Base-by-base conservation (phyloP, 2,113 vertebrate species). In the Tretioscincus oriximinensis region DNA sequence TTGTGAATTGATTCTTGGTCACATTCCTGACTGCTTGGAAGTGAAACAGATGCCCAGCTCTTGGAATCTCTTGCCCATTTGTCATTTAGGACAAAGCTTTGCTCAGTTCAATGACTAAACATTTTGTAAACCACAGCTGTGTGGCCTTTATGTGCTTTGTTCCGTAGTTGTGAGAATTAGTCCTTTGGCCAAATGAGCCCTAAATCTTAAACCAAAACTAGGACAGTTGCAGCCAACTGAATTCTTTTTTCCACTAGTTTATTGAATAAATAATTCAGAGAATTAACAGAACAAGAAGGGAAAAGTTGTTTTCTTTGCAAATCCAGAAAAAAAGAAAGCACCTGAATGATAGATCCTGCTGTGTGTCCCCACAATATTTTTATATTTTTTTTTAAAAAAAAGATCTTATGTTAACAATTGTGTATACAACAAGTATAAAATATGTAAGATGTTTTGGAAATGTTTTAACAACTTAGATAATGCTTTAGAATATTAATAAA, bases 291-390 rank as follows among this genome's bases (percentile, higher is more conserved):
- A 68, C 5, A 65, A 1, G 4, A 21, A 7, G 11, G 73, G 31
- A 31, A 26, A 31, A n/a, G 31, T 58, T 35, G 3, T n/a, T 16
- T 47, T 76, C 26, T 35, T 73, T 65, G 22, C 0, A 71, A 65
- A 73, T 78, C 60, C 45, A 85, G 75, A 66, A 58, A 31, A 67
- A 81, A 81, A 54, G 63, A 77, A 84, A 64, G 73, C 51, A 73
- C 28, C 75, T 83, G 77, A 77, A n/a, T 51, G 58, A 66, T 24
- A 66, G 29, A 54, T 29, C 66, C 47, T 73, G 63, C 76, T 78
- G 63, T 47, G 61, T n/a, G 12, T 12, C 68, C 14, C 2, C 28
- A 1, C 7, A 2, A 16, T 72, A 35, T 14, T 29, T 66, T 77
- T 76, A 35, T 73, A 31, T 31, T 21, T 66, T 85, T 84, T 21